phyloP scores from a whole-genome alignment of 2,888 invertebrate species.

The Drosophila rubida region DNA sequence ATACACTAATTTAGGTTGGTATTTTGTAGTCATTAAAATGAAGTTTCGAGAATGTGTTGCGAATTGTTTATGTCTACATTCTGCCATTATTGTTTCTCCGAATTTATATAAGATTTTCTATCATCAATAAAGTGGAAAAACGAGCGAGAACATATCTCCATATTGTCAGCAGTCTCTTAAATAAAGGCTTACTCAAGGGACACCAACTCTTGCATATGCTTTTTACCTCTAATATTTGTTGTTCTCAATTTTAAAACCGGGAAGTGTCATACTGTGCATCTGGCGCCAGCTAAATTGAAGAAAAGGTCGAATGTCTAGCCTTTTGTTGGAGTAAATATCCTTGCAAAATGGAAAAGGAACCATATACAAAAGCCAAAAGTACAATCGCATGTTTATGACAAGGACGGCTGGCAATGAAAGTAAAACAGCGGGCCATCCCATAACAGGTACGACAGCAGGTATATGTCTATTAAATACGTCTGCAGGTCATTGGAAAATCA shows the following conservation, averaged over 20 bases:
- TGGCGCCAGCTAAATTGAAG: slow-evolving; percentile 71
- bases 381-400: slow-evolving; percentile 61
- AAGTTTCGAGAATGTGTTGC: too few relatives aligned
- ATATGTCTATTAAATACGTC: slow-evolving; percentile 2
- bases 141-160: too few relatives aligned
- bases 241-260: slow-evolving; percentile 35
- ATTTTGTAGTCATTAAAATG: too few relatives aligned
- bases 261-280: slow-evolving; percentile 58
- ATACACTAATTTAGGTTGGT: too few relatives aligned
- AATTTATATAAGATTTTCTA: too few relatives aligned
- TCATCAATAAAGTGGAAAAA: too few relatives aligned
- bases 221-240: slow-evolving; percentile 20
- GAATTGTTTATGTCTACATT: too few relatives aligned
- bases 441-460: slow-evolving; percentile 56
- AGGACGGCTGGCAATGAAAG: slow-evolving; percentile 50
- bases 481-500: not conserved
- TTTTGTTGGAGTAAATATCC: slow-evolving; percentile 41
- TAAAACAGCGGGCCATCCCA: slow-evolving; percentile 27
- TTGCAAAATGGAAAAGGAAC: slow-evolving; percentile 33
- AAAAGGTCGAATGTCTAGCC: slow-evolving; percentile 51
- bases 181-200: too few relatives aligned
- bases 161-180: too few relatives aligned
- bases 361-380: slow-evolving; percentile 42
- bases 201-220: too few relatives aligned
- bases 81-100: too few relatives aligned